These are phyloP conservation scores for Hephaestus fuliginosus DNA, from an alignment of 2,797 vertebrate genomes.

Conservation along the genomic window DNA sequence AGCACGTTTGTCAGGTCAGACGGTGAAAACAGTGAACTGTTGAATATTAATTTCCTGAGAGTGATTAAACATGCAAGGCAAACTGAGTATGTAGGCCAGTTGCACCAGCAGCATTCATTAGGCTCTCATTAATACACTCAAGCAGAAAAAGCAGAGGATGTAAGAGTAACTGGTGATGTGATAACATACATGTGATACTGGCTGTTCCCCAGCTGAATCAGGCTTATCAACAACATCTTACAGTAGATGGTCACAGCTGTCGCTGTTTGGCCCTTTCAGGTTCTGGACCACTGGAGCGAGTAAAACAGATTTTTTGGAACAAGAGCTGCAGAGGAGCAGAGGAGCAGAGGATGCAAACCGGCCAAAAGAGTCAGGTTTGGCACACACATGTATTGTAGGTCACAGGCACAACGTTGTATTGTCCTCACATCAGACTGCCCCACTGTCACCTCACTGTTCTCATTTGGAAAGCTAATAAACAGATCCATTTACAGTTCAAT, in stretches of 20 bases:
- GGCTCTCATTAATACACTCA: constrained; percentile 50
- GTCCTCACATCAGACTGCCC: constrained; percentile 7
- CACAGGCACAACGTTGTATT: constrained; percentile 13
- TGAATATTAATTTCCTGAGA: constrained; percentile 50
- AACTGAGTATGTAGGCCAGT: constrained; percentile 58
- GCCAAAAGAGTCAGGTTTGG: constrained; percentile 17
- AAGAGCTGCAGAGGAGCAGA: constrained; percentile 29
- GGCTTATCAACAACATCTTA: constrained; percentile 30
- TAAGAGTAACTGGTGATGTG: constrained; percentile 15
- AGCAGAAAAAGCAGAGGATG: constrained; percentile 12
- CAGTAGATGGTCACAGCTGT: constrained; percentile 50
- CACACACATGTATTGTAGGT: constrained; percentile 3
- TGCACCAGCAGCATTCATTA: constrained; percentile 37
- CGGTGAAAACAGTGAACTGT: constrained; percentile 22
- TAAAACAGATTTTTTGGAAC: constrained; percentile 29
- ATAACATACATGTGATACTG: constrained; percentile 6
- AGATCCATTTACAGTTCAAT: constrained; percentile 25
- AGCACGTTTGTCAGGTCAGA: constrained; percentile 6
- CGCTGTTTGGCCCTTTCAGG: constrained; percentile 45
- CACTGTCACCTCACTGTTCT: constrained; percentile 11
- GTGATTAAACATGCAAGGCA: constrained; percentile 50
- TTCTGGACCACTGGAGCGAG: constrained; percentile 44
- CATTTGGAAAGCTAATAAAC: constrained; percentile 40
- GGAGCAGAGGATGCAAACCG: constrained; percentile 27
- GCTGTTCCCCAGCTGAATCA: constrained; percentile 38